phyloP scores from a whole-genome alignment of 2,113 vertebrate genomes.

The Scomber japonicus region DNA sequence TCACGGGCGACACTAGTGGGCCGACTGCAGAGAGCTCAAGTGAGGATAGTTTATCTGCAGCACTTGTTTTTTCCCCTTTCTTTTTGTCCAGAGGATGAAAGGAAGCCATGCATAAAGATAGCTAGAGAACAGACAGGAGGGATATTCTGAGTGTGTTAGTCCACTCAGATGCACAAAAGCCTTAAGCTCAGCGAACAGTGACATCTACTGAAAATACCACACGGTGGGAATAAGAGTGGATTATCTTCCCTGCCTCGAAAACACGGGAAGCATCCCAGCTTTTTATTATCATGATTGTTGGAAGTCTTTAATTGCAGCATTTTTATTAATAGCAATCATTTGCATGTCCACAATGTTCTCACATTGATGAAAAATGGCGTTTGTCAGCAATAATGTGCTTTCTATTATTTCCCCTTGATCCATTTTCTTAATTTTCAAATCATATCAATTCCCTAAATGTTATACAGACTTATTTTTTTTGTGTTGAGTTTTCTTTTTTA shows the following conservation, averaged over 20 bases:
- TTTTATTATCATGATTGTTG: neutral
- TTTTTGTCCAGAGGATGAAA: constrained; percentile 24
- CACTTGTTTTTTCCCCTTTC: neutral
- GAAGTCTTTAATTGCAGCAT: neutral
- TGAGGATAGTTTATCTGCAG: constrained; percentile 39
- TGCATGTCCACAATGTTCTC: neutral
- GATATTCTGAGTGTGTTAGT: constrained; percentile 14
- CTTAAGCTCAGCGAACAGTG: constrained; percentile 69
- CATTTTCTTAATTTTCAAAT: too few species aligned
- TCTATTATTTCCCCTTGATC: too few species aligned
- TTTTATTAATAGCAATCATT: neutral
- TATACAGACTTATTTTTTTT: too few species aligned
- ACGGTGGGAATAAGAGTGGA: neutral
- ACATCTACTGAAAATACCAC: constrained; percentile 73
- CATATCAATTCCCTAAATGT: too few species aligned
- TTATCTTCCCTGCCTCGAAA: neutral
- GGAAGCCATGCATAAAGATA: constrained; percentile 43
- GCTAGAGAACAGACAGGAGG: neutral
- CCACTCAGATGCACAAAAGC: constrained; percentile 12
- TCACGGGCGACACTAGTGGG: constrained; percentile 10
- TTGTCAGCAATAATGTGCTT: too few species aligned
- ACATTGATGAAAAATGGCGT: too few species aligned
- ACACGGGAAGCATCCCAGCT: neutral
- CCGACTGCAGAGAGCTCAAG: constrained; percentile 17
- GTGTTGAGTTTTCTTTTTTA: too few species aligned